phyloP scores from a whole-genome alignment of 2,113 vertebrate species.

The Atractosteus spatula region DNA sequence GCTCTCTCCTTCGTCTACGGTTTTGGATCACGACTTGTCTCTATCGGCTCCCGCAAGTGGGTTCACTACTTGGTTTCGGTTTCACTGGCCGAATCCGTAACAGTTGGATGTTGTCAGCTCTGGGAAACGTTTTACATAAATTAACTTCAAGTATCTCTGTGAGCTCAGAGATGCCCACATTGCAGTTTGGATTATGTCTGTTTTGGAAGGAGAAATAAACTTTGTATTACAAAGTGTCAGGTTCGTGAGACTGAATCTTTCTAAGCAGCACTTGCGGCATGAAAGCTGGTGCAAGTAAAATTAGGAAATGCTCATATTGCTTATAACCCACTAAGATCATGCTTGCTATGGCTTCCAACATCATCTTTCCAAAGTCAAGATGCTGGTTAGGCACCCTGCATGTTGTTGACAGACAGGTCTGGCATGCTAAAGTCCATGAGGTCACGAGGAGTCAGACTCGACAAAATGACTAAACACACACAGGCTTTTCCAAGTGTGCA shows the following conservation, averaged over 20 bases:
- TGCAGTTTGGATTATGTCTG: neutral
- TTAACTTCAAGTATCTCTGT: neutral
- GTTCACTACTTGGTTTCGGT: too few species aligned
- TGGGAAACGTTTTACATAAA: neutral
- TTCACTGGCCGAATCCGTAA: too few species aligned
- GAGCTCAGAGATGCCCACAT: neutral
- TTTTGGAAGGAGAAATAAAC: neutral
- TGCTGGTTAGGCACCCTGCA: neutral
- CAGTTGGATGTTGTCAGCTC: slow-evolving; percentile 1
- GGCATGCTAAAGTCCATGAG: too few species aligned
- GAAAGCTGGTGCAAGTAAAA: neutral
- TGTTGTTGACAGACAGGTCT: too few species aligned
- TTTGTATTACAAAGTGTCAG: neutral
- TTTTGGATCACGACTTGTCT: too few species aligned
- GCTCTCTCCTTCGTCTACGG: too few species aligned
- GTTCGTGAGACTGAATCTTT: neutral
- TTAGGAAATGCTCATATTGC: neutral
- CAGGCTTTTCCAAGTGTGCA: neutral
- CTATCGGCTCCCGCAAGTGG: too few species aligned
- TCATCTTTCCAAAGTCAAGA: neutral
- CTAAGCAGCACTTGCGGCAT: neutral
- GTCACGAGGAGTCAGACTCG: too few species aligned
- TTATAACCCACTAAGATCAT: neutral
- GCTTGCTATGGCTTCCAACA: slow-evolving; percentile 3
- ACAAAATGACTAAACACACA: too few species aligned